A percentile compares a stretch with the other conserved stretches of the same genome.
These are phyloP conservation scores for Phaethon lepturus DNA, from an alignment of 2,113 vertebrate species.

Conservation along the genomic window DNA sequence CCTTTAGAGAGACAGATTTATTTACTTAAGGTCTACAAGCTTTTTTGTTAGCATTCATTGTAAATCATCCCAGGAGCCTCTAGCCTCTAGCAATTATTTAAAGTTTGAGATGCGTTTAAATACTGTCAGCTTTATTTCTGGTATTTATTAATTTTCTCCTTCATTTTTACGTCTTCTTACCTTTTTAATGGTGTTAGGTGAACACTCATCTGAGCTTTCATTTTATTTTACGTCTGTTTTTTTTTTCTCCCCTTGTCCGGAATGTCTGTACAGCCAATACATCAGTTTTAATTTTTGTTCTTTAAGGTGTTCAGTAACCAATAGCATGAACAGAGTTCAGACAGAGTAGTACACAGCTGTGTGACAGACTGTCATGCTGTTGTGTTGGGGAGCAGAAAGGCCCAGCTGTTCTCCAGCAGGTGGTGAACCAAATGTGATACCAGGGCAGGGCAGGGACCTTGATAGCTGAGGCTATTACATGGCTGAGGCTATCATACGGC, in stretches of 20 bases:
- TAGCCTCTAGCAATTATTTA: not conserved
- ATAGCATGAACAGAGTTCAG: fast-evolving
- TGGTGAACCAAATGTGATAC: not conserved
- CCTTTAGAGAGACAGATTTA: not conserved
- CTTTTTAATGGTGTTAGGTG: constrained; percentile 8
- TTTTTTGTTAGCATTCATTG: not conserved
- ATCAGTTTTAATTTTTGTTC: not conserved
- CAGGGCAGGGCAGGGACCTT: not conserved
- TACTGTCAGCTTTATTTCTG: not conserved
- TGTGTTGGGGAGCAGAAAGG: not conserved
- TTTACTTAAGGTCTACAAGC: not conserved
- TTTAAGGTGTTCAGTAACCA: not conserved
- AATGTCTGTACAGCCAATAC: not conserved
- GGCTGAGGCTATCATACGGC: too few relatives aligned
- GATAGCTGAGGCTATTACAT: not conserved
- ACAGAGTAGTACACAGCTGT: not conserved
- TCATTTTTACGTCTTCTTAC: not conserved
- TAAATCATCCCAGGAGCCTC: not conserved
- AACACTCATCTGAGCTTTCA: not conserved
- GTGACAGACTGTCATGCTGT: not conserved
- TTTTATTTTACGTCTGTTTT: not conserved
- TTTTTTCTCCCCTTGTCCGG: not conserved
- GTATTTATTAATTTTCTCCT: constrained; percentile 5
- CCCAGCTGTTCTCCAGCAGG: not conserved
- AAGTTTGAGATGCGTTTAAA: not conserved